Percentiles rank a stretch among this genome's conserved stretches.
Evolutionary conservation across 2,888 invertebrate species (phyloP).

Genomic region (Dicranocentrus wangi): DNA sequence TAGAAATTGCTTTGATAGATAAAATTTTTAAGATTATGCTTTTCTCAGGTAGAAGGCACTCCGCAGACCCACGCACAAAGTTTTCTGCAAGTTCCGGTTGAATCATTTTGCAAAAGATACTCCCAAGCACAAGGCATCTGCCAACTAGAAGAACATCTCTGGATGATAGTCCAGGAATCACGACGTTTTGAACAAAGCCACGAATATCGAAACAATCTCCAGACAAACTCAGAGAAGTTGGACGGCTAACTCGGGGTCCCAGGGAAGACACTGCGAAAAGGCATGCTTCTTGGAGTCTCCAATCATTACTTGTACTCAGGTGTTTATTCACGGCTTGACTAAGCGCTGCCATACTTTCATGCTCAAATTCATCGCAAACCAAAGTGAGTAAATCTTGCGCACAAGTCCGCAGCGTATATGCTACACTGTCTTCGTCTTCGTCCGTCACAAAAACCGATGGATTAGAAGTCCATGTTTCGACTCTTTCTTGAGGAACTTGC

Average conservation of each 20-base stretch:
- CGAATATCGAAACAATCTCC: slow-evolving; percentile 70
- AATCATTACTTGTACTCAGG: slow-evolving; percentile 75
- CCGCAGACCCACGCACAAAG: slow-evolving; percentile 70
- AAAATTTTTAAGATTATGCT: slow-evolving; percentile 70
- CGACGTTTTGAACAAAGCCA: slow-evolving; percentile 72
- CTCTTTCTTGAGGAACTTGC: slow-evolving; percentile 77
- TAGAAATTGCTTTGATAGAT: slow-evolving; percentile 71
- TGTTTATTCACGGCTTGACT: slow-evolving; percentile 76
- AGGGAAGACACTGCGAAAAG: slow-evolving; percentile 74
- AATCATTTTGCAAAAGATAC: slow-evolving; percentile 71
- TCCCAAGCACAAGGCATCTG: slow-evolving; percentile 72
- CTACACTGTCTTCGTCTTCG: slow-evolving; percentile 78
- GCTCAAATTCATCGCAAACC: slow-evolving; percentile 76
- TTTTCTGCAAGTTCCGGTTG: slow-evolving; percentile 69
- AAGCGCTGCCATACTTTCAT: slow-evolving; percentile 75
- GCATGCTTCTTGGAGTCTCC: slow-evolving; percentile 76
- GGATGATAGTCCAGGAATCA: slow-evolving; percentile 71
- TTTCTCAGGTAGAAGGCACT: slow-evolving; percentile 69
- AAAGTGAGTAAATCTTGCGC: slow-evolving; percentile 77
- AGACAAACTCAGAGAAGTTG: slow-evolving; percentile 38
- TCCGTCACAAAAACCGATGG: slow-evolving; percentile 78
- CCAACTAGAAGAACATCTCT: slow-evolving; percentile 71
- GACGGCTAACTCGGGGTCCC: slow-evolving; percentile 69
- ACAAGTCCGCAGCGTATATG: slow-evolving; percentile 77
- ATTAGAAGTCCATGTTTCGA: slow-evolving; percentile 76